Evolutionary conservation across 35 echinoderm and acorn worm genomes (phyloP).

Genomic region (Holothuria glaberrima): DNA sequence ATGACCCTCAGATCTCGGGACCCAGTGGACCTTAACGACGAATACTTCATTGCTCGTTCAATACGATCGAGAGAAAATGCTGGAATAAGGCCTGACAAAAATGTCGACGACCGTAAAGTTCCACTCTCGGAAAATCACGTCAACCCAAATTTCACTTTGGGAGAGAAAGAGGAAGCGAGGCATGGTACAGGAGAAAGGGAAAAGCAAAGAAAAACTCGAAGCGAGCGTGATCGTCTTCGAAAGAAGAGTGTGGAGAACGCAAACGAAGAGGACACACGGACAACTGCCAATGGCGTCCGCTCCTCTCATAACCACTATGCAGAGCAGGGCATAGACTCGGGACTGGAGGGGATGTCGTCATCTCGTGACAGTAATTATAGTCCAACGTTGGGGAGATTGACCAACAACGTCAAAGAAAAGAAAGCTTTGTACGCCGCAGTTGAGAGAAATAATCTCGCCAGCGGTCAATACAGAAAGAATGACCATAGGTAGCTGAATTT

Average conservation of each 20-base stretch:
- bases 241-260: slow-evolving; percentile 15
- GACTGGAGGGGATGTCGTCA: slow-evolving; percentile 26
- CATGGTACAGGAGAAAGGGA: not conserved
- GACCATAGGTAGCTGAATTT: not conserved
- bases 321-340: slow-evolving; percentile 21
- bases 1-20: not conserved
- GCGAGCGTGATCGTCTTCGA: slow-evolving; percentile 39
- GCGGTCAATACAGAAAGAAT: not conserved
- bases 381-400: slow-evolving; percentile 15
- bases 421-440: slow-evolving; percentile 33
- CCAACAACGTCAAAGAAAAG: slow-evolving; percentile 23
- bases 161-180: not conserved
- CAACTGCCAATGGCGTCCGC: not conserved
- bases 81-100: slow-evolving; percentile 6
- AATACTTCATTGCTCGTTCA: slow-evolving; percentile 44
- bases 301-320: not conserved
- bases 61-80: slow-evolving; percentile 35
- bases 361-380: slow-evolving; percentile 24
- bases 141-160: slow-evolving; percentile 39
- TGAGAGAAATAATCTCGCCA: slow-evolving; percentile 4
- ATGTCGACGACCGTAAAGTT: slow-evolving; percentile 6
- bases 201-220: slow-evolving; percentile 52
- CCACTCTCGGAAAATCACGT: slow-evolving; percentile 32
- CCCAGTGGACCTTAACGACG: slow-evolving; percentile 6
- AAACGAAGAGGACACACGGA: slow-evolving; percentile 5